Base-by-base conservation (phyloP, 2,797 vertebrate genomes). In the Ambastaia sidthimunki region DNA sequence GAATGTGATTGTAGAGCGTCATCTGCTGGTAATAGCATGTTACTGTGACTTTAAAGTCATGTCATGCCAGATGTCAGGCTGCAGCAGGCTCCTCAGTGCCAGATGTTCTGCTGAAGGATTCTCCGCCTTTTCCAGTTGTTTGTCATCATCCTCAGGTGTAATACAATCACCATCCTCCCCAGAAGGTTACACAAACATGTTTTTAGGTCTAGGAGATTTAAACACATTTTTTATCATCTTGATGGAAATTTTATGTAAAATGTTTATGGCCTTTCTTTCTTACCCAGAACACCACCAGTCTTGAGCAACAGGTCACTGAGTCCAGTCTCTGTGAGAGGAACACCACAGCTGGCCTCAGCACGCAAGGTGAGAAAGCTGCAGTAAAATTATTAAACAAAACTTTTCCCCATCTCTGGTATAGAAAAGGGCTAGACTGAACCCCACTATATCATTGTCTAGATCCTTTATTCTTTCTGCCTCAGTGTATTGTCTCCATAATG, bases 241-340 rank as follows among this genome's bases (percentile, higher is more conserved):
- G 28, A 60, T 57, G n/a, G 9, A 70, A 31, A n/a, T 15, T 2
- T 9, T 4, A 15, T 7, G 7, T 65, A 15, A 60, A 28, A 77
- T 44, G 11, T 11, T 55, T 28, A 4, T n/a, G 1, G 57, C 7
- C 31, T 55, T 50, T 15, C 2, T 66, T 11, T 66, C 70, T 57
- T 23, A n/a, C 11, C 18, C 85, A 94, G 93, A 86, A 92, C 68
- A 93, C 91, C 80, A 88, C 87, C 31, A 91, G 89, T 83, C 78
- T 90, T 0, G 93, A 94, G 80, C 96, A 94, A 67, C 96, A 93
- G 80, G 92, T 87, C 47, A 93, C 94, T 0, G 96, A 92, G 79
- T 93, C 95, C 47, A 95, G 93, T 80, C 79, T 94, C 7, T 92
- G 92, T 82, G 96, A 96, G 78, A 93, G 94, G 80, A 95, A 94